These are phyloP conservation scores for Eubucco bourcierii DNA, from an alignment of 2,113 vertebrate genomes.

Conservation along the genomic window DNA sequence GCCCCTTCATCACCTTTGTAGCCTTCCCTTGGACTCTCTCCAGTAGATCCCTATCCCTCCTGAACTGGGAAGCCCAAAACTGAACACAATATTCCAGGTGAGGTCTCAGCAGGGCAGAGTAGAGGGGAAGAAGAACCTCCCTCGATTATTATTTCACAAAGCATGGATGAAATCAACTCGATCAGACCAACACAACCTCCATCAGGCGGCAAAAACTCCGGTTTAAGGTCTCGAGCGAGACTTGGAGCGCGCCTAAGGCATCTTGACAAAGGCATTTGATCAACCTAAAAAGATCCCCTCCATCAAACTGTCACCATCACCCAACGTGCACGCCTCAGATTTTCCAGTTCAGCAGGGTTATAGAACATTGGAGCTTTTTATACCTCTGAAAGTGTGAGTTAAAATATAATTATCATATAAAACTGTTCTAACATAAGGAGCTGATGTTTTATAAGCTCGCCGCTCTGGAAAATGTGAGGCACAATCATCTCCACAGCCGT, in stretches of 20 bases:
- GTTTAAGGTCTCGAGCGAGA: slow-evolving; percentile 5
- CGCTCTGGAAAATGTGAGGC: slow-evolving; percentile 62
- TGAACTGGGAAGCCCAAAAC: too few relatives aligned
- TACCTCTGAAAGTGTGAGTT: slow-evolving; percentile 19
- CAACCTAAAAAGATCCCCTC: slow-evolving; percentile 26
- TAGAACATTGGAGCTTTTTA: slow-evolving; percentile 19
- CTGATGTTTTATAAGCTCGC: slow-evolving; percentile 25
- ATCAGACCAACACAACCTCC: not conserved
- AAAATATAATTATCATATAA: slow-evolving; percentile 57
- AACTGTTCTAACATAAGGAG: slow-evolving; percentile 54
- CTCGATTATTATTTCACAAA: too few relatives aligned
- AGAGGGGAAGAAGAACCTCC: too few relatives aligned
- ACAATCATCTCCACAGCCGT: not conserved
- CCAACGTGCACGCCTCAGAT: slow-evolving; percentile 37
- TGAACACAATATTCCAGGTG: too few relatives aligned
- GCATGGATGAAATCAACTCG: too few relatives aligned
- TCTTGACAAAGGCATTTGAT: slow-evolving; percentile 26
- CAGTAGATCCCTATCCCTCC: too few relatives aligned
- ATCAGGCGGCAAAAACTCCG: not conserved
- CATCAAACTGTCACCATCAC: slow-evolving; percentile 50
- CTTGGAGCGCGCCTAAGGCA: slow-evolving; percentile 7
- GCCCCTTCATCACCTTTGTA: too few relatives aligned
- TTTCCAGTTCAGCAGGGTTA: slow-evolving; percentile 60
- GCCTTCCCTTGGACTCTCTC: too few relatives aligned
- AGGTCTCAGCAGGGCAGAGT: too few relatives aligned